Evolutionary conservation across 2,888 invertebrate genomes (phyloP), one percentile per base, ranked within the genome.

Genomic region (Ormyrus pomaceus): DNA sequence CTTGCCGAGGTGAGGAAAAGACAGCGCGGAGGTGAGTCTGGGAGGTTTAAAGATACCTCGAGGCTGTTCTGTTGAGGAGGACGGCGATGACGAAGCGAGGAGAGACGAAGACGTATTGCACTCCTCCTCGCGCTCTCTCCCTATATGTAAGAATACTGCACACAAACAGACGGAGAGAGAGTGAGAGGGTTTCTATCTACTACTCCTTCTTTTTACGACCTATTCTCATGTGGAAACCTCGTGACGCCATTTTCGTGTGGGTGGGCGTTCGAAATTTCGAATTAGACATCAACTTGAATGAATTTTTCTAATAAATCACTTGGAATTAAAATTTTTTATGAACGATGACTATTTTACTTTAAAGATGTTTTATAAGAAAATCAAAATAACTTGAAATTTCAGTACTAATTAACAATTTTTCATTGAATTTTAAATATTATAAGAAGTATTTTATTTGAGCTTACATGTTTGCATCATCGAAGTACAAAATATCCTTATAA

Each of bases 41-140:
- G 79, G 82, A 78, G 81, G 78, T 75, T 48, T 69, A 81, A 34
- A 46, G 45, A 34, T 65, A 56, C 65, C 56, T 19, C 48, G 61
- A 13, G n/a, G 56, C 69, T 51, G 8, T 19, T 7, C 59, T 71
- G 59, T 61, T 71, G 59, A 59, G n/a, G 9, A n/a, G 11, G 19
- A 34, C 11, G 13, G 34, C 59, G 51, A 59, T 8, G 11, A n/a
- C 11, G 34, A 11, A 6, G 59, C 56, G 46, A 56, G 45, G 13
- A 50, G 55, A 62, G 72, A 53, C 10, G 55, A 53, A 55, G 51
- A 58, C 34, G 34, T 56, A 56, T 65, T 6, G 65, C 74, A 50
- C 73, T 6, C 62, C 50, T 64, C 56, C 55, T 64, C 45, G 19
- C 73, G 68, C 45, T 34, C n/a, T 45, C 55, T 71, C 8, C 10